Base-by-base conservation (phyloP, 92 coral and sea anemone species). In the Diadumene lineata region DNA sequence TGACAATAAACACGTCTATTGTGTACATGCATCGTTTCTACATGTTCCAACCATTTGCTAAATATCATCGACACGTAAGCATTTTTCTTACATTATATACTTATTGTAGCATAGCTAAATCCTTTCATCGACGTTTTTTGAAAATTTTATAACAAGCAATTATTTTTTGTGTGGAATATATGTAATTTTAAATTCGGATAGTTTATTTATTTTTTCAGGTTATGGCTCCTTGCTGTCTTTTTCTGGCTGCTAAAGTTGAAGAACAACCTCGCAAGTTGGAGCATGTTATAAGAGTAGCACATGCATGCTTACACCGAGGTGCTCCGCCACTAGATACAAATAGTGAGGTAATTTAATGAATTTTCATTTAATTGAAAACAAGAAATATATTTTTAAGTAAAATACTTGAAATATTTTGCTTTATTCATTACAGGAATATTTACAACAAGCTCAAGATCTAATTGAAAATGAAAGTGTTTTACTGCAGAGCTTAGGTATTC, bases 21-120 rank as follows among this genome's bases (percentile, higher is more conserved):
- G 99, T 96, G 31, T 96, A 96, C 74, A 92, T 96, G 99, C 99
- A 96, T 65, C 93, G 99, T 18, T 96, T 96, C 51, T 96, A 96
- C 67, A 92, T 96, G 99, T 92, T 87, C 81, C 93, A 92, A 38
- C 86, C 97, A 26, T 96, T 96, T 46, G 63, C 79, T 17, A 86
- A 84, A 58, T 77, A 92, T 82, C 97, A 96, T 82, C 97, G 99
- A 82, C 94, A 92, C 63, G 99, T 96, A 78, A 96, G 99, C 75
- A 48, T 7, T 34, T 0, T 56, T 28, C 46, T 50, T 23, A 46
- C 23, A 58, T 1, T 58, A n/a, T 58, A 22, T 7, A 7, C 7
- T 1, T 24, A 58, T 11, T 7, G 26, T 10, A 58, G 26, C 7
- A 58, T 2, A 21, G 26, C 7, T 21, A 1, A 6, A n/a, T 58